Base-by-base conservation (phyloP, 2,113 vertebrate species). In the Coryphaenoides rupestris region DNA sequence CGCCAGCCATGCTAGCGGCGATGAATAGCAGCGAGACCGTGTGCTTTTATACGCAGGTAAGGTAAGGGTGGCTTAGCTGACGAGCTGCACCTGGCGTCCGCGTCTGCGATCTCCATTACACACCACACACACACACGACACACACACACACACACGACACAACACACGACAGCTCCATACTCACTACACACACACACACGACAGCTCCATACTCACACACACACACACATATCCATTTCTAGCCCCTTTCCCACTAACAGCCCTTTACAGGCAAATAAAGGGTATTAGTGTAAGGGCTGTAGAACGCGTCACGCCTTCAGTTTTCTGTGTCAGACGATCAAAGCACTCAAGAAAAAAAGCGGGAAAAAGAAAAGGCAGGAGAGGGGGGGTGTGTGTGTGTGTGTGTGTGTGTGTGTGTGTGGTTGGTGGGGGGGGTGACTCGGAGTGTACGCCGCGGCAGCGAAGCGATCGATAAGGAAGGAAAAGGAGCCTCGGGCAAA, bases 291-390 rank as follows among this genome's bases (percentile, higher is more conserved):
- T 83, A 73, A 74, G 70, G 71, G 76, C 78, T 77, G 68, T 82
- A 82, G 80, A 84, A 81, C 22, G 79, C 85, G 81, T 85, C 82
- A 84, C 81, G 84, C 75, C 78, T 83, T 71, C 73, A 58, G 81
- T 77, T 85, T 64, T 72, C 62, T 61, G 67, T 80, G 70, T 84
- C 77, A 73, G 69, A 79, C 66, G 72, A 58, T 76, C 74, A 84
- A 79, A 77, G 61, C 63, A 65, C 57, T 28, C 58, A 69, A 59
- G 17, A 33, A 45, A 68, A 59, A 71, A 66, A 58, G 33, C n/a
- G n/a, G n/a, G n/a, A n/a, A n/a, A n/a, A n/a, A n/a, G n/a, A n/a
- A n/a, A n/a, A n/a, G n/a, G n/a, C n/a, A n/a, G n/a, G n/a, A n/a
- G n/a, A n/a, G n/a, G n/a, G n/a, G n/a, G n/a, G n/a, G n/a, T n/a